These are phyloP conservation scores for Microchrysa polita DNA, from an alignment of 2,888 invertebrate species.

Conservation along the genomic window DNA sequence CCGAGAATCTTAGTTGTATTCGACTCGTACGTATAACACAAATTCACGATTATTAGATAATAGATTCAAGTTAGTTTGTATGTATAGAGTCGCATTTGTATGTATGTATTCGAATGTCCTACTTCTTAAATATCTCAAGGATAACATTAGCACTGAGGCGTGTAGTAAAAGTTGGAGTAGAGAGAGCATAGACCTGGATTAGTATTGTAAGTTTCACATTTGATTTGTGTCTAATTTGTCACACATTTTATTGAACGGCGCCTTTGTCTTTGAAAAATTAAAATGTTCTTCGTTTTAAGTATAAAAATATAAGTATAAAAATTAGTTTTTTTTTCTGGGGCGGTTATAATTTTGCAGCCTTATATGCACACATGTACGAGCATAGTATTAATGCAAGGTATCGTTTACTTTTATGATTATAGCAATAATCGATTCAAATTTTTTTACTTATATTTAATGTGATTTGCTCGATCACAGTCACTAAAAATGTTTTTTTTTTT, in stretches of 20 bases:
- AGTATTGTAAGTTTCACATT: conserved; percentile 11
- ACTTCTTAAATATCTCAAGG: conserved; percentile 40
- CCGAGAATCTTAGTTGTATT: neutral
- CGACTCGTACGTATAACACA: neutral
- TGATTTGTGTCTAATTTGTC: neutral
- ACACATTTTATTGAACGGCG: neutral
- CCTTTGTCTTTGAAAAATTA: neutral
- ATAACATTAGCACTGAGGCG: conserved; percentile 33
- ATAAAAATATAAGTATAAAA: neutral
- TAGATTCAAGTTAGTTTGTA: neutral
- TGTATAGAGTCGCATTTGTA: neutral
- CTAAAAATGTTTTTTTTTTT: neutral
- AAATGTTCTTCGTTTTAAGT: neutral
- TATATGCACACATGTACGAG: neutral
- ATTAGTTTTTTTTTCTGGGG: conserved; percentile 4
- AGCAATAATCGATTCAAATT: neutral
- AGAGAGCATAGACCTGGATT: conserved; percentile 14
- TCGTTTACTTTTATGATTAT: neutral
- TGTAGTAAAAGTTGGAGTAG: conserved; percentile 34
- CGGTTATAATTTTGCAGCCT: conserved; percentile 28
- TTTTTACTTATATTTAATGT: neutral
- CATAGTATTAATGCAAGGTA: too few species aligned
- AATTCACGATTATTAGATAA: conserved; percentile 28
- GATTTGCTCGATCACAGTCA: too few species aligned
- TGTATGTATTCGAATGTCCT: conserved; percentile 30